Evolutionary conservation across 2,113 vertebrate genomes (phyloP).

Genomic region (Pteronura brasiliensis): DNA sequence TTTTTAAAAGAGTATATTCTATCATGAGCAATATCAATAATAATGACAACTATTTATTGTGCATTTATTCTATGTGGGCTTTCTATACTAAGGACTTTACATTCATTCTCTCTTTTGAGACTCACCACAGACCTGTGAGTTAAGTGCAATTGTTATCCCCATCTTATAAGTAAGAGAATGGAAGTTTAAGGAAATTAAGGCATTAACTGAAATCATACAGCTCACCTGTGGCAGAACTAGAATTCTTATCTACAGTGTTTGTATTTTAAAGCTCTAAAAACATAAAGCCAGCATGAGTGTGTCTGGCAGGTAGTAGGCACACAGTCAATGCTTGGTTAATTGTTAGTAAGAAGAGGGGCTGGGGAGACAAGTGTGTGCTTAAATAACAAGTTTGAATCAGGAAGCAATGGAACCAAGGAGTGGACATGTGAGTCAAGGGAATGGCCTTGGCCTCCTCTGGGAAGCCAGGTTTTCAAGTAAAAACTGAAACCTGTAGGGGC

Average conservation of each 20-base stretch:
- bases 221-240: not conserved
- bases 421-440: not conserved
- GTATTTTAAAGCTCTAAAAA: not conserved
- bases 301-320: not conserved
- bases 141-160: not conserved
- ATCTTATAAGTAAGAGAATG: not conserved
- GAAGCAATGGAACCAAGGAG: not conserved
- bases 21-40: not conserved
- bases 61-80: not conserved
- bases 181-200: not conserved
- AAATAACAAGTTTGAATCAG: not conserved
- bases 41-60: not conserved
- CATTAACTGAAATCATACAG: not conserved
- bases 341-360: not conserved
- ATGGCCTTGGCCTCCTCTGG: not conserved
- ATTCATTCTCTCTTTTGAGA: not conserved
- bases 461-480: not conserved
- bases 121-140: not conserved
- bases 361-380: not conserved
- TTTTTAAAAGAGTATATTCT: not conserved
- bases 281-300: not conserved
- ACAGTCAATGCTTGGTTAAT: not conserved
- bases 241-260: not conserved
- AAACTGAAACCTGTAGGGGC: not conserved
- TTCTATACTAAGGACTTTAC: not conserved